Evolutionary conservation across 2,888 invertebrate genomes (phyloP).

Genomic region (Dryobotodes eremita): DNA sequence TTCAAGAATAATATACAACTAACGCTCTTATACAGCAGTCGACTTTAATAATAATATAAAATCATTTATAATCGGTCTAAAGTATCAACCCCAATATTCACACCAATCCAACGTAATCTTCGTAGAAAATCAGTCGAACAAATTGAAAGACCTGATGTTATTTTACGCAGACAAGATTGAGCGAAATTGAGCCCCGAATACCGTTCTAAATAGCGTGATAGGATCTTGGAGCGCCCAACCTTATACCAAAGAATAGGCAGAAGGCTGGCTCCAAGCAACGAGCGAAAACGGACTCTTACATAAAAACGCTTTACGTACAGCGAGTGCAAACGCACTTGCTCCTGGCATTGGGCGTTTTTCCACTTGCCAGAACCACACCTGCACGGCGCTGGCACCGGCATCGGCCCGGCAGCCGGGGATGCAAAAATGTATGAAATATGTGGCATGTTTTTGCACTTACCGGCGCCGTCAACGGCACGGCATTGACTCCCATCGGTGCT

Average conservation of each 20-base stretch:
- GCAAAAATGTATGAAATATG: too few species aligned
- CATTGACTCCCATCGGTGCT: too few species aligned
- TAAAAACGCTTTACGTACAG: not conserved
- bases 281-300: not conserved
- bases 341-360: too few species aligned
- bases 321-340: not conserved
- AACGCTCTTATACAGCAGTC: not conserved
- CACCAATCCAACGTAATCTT: slow-evolving; percentile 30
- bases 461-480: too few species aligned
- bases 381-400: too few species aligned
- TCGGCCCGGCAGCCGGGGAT: too few species aligned
- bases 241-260: slow-evolving; percentile 29
- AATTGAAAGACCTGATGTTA: slow-evolving; percentile 56
- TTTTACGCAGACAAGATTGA: slow-evolving; percentile 50
- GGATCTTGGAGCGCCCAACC: slow-evolving; percentile 45
- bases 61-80: slow-evolving; percentile 1
- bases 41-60: slow-evolving; percentile 11
- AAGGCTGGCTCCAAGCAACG: not conserved
- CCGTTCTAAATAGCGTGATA: slow-evolving; percentile 61
- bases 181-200: slow-evolving; percentile 50
- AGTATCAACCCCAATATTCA: slow-evolving; percentile 17
- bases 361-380: too few species aligned
- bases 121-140: slow-evolving; percentile 33
- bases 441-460: too few species aligned
- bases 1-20: not conserved